Percentiles rank a stretch among this genome's conserved stretches.
Evolutionary conservation across 2,888 invertebrate species (phyloP).

Genomic region (Perizoma flavofasciatum): DNA sequence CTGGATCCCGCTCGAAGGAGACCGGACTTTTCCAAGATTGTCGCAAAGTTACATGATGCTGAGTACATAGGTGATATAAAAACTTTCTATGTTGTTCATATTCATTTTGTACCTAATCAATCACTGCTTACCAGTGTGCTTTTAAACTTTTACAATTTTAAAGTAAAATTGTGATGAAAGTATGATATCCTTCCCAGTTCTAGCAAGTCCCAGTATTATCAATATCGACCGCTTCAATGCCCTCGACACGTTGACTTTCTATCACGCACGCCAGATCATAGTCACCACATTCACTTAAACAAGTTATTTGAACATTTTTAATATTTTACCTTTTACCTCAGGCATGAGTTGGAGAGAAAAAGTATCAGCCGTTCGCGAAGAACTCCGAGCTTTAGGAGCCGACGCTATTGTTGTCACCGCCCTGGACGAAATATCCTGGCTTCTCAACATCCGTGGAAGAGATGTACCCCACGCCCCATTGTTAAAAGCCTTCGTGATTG

Average conservation of each 20-base stretch:
- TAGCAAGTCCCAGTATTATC: no score
- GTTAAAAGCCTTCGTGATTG: slow-evolving; percentile 89
- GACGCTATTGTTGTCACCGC: slow-evolving; percentile 94
- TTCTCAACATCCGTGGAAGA: slow-evolving; percentile 93
- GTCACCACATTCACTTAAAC: no score
- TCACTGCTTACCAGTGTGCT: no score
- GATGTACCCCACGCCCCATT: slow-evolving; percentile 93
- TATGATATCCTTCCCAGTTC: no score
- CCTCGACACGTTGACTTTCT: no score
- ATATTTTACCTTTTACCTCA: slow-evolving; percentile 40
- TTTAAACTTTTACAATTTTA: no score
- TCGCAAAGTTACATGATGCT: slow-evolving; percentile 85
- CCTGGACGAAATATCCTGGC: slow-evolving; percentile 93
- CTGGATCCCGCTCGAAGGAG: slow-evolving; percentile 62
- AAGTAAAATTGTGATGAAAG: no score
- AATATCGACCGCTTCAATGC: no score
- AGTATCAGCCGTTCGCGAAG: slow-evolving; percentile 85
- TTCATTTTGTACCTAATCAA: no score
- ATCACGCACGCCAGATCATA: no score
- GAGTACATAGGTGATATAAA: slow-evolving; percentile 81
- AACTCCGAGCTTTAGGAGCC: slow-evolving; percentile 84
- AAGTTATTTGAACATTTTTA: no score
- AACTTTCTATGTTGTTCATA: neutral
- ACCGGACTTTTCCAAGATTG: slow-evolving; percentile 85
- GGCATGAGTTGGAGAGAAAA: slow-evolving; percentile 91